Evolutionary conservation across 2,113 vertebrate genomes (phyloP).

Genomic region (Sminthopsis crassicaudata): DNA sequence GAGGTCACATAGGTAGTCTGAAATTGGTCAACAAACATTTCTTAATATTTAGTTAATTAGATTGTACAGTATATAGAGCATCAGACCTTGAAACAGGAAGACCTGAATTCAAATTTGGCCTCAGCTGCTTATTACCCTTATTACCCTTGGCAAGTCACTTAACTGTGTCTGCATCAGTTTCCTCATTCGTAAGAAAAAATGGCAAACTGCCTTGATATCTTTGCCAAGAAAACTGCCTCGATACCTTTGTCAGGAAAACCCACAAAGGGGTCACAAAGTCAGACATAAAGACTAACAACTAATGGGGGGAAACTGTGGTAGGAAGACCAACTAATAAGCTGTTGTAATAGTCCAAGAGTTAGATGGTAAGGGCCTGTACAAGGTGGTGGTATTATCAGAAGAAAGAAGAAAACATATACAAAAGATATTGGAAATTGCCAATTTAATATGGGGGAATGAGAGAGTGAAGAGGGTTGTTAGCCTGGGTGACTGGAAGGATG

Average conservation of each 20-base stretch:
- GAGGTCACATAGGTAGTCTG: background rate
- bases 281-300: background rate
- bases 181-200: background rate
- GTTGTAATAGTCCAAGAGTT: background rate
- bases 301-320: background rate
- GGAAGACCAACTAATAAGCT: background rate
- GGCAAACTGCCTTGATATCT: background rate
- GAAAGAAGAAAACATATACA: background rate
- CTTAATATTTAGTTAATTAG: background rate
- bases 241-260: background rate
- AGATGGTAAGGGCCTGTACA: background rate
- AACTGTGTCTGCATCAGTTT: background rate
- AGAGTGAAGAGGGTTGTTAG: background rate
- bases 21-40: background rate
- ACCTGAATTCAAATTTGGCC: background rate
- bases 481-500: background rate
- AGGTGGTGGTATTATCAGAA: background rate
- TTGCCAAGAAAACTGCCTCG: background rate
- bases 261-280: background rate
- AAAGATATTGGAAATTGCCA: background rate
- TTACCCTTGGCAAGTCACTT: background rate
- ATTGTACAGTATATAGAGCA: background rate
- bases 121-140: background rate
- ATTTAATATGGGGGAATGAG: background rate
- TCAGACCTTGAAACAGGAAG: background rate